These are phyloP conservation scores for Chloropsis cyanopogon DNA, from an alignment of 2,113 vertebrate genomes.

Conservation along the genomic window DNA sequence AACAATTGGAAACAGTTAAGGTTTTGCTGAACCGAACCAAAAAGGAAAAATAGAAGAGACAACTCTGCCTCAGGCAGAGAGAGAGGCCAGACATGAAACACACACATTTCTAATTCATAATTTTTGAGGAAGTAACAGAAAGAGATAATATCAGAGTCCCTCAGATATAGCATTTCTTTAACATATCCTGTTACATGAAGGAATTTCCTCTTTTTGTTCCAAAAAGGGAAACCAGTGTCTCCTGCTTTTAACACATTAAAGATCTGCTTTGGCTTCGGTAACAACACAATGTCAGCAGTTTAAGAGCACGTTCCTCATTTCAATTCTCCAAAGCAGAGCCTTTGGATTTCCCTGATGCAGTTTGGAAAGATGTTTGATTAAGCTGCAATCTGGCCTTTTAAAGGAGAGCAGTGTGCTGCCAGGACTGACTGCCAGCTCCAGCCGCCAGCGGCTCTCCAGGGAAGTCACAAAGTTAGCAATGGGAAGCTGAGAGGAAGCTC, in stretches of 20 bases:
- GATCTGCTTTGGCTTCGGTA: neutral
- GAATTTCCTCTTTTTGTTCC: conserved; percentile 50
- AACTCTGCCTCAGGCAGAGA: neutral
- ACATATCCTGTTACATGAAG: neutral
- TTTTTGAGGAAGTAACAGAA: neutral
- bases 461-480: neutral
- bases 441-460: neutral
- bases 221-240: conserved; percentile 17
- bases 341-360: conserved; percentile 16
- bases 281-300: neutral
- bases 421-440: conserved; percentile 1
- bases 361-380: conserved; percentile 29
- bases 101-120: neutral
- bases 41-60: neutral
- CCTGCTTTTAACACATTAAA: neutral
- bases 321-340: conserved; percentile 28
- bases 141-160: neutral
- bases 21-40: neutral
- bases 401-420: neutral
- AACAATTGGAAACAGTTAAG: neutral
- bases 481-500: neutral
- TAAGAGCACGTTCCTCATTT: conserved; percentile 7
- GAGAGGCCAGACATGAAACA: neutral
- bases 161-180: neutral
- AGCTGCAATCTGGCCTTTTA: conserved; percentile 33